phyloP scores from a whole-genome alignment of 2,888 invertebrate genomes.

The Polyommatus iphigenia region DNA sequence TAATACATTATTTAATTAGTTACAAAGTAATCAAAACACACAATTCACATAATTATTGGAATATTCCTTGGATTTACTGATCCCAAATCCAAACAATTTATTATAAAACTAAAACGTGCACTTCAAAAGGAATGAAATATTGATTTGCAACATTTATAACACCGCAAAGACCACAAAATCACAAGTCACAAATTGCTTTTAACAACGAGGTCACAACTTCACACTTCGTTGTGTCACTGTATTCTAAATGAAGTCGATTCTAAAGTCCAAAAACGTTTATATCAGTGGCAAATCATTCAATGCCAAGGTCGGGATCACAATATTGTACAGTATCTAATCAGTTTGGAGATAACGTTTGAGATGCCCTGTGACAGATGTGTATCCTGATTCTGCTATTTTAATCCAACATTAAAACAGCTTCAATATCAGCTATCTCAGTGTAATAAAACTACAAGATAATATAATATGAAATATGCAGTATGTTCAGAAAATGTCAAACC shows the following conservation, averaged over 20 bases:
- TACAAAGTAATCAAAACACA: not conserved
- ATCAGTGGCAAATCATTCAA: not conserved
- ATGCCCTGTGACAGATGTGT: not conserved
- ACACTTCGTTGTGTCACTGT: not conserved
- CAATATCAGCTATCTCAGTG: not conserved
- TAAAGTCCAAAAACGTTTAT: not conserved
- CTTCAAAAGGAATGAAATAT: not conserved
- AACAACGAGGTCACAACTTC: not conserved
- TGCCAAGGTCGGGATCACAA: not conserved
- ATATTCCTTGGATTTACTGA: too few relatives aligned
- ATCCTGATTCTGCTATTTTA: not conserved
- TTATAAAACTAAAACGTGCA: not conserved
- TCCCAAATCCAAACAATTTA: too few relatives aligned
- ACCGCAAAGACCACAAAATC: not conserved
- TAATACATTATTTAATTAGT: not conserved
- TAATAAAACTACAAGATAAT: not conserved
- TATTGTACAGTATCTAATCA: not conserved
- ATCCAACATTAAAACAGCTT: not conserved
- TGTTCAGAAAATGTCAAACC: too few relatives aligned
- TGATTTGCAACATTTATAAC: not conserved
- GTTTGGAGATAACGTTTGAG: not conserved
- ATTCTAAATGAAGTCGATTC: not conserved
- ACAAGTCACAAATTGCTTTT: not conserved
- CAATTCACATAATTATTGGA: too few relatives aligned
- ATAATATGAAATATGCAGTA: too few relatives aligned